These are phyloP conservation scores for Caenorhabditis briggsae DNA, from an alignment of 1,140 invertebrate species.

Conservation along the genomic window DNA sequence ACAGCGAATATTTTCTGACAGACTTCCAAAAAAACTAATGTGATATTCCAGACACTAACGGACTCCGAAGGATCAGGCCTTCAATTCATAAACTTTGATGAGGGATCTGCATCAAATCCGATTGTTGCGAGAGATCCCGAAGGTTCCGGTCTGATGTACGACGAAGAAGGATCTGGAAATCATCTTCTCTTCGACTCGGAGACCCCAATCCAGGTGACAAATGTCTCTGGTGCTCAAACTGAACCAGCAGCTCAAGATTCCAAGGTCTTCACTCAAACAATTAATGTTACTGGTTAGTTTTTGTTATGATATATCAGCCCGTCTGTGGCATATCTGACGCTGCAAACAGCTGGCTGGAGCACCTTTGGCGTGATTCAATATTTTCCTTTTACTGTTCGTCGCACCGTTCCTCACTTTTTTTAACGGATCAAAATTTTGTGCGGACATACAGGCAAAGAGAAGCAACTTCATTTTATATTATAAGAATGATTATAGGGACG, in stretches of 20 bases:
- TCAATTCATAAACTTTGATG: slow-evolving; percentile 38
- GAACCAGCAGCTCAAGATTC: not conserved
- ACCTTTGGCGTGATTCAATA: no score
- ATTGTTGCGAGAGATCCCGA: slow-evolving; percentile 1
- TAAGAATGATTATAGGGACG: no score
- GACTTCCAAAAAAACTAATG: not conserved
- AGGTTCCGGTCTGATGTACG: slow-evolving; percentile 22
- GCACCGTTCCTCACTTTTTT: no score
- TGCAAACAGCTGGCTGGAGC: no score
- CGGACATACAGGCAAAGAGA: not conserved
- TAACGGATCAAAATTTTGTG: not conserved
- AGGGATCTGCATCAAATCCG: slow-evolving; percentile 25
- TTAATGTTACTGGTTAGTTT: slow-evolving; percentile 31
- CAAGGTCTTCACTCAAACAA: slow-evolving; percentile 19
- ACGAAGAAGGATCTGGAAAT: slow-evolving; percentile 48
- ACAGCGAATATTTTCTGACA: not conserved
- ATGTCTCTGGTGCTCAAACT: not conserved
- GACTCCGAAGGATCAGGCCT: slow-evolving; percentile 41
- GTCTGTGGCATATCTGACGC: no score
- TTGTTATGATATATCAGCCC: not conserved
- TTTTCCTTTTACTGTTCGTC: no score
- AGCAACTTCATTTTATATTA: no score
- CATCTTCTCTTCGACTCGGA: slow-evolving; percentile 27
- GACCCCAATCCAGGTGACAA: slow-evolving; percentile 10
- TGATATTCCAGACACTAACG: not conserved